Conservation (phyloP, 1,140 invertebrate genomes). For the Portunus trituberculatus region DNA sequence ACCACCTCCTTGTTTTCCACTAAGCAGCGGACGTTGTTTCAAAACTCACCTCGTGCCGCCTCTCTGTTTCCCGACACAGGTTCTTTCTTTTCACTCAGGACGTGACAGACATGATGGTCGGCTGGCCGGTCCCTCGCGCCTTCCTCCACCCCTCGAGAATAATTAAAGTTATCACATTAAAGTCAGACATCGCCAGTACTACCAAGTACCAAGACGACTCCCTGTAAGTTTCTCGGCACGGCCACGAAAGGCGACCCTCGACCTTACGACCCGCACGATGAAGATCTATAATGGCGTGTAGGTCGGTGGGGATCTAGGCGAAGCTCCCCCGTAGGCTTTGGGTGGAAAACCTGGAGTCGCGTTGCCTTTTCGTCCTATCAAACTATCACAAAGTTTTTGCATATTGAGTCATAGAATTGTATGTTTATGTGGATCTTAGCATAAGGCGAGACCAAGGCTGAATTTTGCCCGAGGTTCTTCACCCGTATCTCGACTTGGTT, state of each 20-base stretch:
- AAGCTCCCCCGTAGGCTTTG: constrained; percentile 39
- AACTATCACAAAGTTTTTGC: constrained; percentile 75
- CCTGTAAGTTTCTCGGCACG: neutral
- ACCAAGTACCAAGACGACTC: constrained; percentile 48
- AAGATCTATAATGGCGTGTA: constrained; percentile 38
- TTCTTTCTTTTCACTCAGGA: constrained; percentile 13
- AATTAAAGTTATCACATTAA: constrained; percentile 73
- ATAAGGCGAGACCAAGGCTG: constrained; percentile 70
- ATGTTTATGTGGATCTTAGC: constrained; percentile 71
- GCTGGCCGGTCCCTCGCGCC: neutral
- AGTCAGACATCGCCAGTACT: constrained; percentile 55
- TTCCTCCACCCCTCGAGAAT: constrained; percentile 9
- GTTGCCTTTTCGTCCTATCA: constrained; percentile 70
- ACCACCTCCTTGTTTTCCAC: constrained; percentile 17
- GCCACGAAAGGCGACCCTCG: neutral
- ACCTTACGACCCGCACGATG: neutral
- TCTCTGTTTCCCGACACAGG: neutral
- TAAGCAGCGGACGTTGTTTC: constrained; percentile 7
- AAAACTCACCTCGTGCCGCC: neutral
- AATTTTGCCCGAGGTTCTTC: constrained; percentile 68
- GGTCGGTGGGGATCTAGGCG: neutral
- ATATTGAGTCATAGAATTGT: constrained; percentile 74
- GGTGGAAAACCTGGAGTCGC: neutral
- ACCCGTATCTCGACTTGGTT: constrained; percentile 65
- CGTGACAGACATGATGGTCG: constrained; percentile 50